Base-by-base conservation (phyloP, 2,888 invertebrate genomes). In the Lycophotia porphyrea region DNA sequence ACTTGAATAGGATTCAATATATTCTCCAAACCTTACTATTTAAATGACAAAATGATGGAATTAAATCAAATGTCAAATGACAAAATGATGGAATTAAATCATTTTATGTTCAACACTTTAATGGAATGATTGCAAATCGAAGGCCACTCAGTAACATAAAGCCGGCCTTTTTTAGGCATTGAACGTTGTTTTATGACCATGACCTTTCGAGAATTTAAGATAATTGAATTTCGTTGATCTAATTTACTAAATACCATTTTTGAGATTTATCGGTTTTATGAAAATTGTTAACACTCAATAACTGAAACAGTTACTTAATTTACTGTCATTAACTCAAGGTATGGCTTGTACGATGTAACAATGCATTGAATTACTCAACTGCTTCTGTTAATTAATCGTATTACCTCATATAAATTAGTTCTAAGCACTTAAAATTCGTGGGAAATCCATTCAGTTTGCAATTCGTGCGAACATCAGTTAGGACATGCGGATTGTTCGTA, bases 351-450 rank as follows among this genome's bases (percentile, higher is more conserved):
- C 74, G 47, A 76, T 82, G 86, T 76, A 84, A 79, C 76, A 81
- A 65, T 71, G 64, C 79, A 76, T 84, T 80, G 49, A 78, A 87
- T 87, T 86, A 84, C 88, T 81, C 79, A 86, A 87, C 76, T 58
- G 71, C 69, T 82, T 82, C 74, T 77, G 78, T 85, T 85, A 78
- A 84, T 86, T 84, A 82, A 77, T 72, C 74, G 61, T 76, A 81
- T 83, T 85, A 86, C 83, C 60, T 78, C 80, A 88, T 82, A 72
- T 67, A 75, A 66, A 80, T 81, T 80, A 81, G 76, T 81, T 75
- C 61, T 69, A 74, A 80, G 73, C 75, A 79, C 9, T 68, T 70
- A 64, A 66, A 87, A 80, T 87, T 85, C 82, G 89, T 90, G 91
- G 80, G 91, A 90, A 90, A 66, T 67, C 80, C 81, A 75, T 74